Evolutionary conservation across 2,888 invertebrate species (phyloP), one percentile per base, ranked within the genome.

Genomic region (Chrysodeixis includens): DNA sequence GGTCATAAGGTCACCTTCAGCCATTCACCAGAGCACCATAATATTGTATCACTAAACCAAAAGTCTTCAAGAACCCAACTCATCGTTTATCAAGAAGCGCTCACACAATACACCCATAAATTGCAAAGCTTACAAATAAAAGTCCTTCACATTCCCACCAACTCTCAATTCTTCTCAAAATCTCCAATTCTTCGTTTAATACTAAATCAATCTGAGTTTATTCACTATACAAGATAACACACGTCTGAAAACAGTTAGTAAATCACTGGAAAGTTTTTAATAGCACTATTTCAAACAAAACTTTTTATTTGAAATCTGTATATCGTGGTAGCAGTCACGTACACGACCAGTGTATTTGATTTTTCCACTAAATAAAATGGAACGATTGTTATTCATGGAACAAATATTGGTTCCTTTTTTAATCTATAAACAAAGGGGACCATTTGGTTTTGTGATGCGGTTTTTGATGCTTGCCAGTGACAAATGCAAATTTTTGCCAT

Each of bases 221-320:
- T 58, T 16, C 58, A 70, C 65, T 75, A 53, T 30, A 30, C 20
- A 51, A 58, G 58, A 58, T 56, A 22, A 3, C 53, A 51, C 8
- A 26, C 30, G 56, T 56, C 61, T 56, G 30, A 61, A 56, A 62
- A 58, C 44, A 56, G 57, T 56, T 70, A 32, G 40, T 75, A 73
- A 59, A 73, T 75, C 76, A 53, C 16, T 10, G 14, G n/a, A 35
- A 40, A 56, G 65, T 64, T 64, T 51, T 59, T 62, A 22, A 51
- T 62, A 40, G 55, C 40, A 56, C n/a, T 56, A 51, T 65, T 65
- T 59, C 51, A 70, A 65, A 73, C 53, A 70, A 52, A 69, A 59
- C 9, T 65, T 54, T 56, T 30, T 30, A 32, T 53, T 62, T 59
- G 44, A 59, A 57, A 56, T 55, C 49, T 18, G 16, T 10, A 49